These are phyloP conservation scores for Indicator maculatus DNA, from an alignment of 2,113 vertebrate species.

Conservation along the genomic window DNA sequence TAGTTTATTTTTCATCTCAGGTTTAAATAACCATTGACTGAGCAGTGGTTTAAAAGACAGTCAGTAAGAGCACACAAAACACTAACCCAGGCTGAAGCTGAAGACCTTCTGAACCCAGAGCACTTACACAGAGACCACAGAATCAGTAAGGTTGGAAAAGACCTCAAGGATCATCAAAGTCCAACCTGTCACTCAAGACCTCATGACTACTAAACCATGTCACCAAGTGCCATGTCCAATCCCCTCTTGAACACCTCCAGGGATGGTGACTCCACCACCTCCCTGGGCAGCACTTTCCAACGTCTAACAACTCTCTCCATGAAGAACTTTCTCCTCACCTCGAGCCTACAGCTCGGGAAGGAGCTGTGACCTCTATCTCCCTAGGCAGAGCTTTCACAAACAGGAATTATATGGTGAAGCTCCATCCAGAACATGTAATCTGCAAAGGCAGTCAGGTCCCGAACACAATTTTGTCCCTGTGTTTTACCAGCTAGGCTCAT, in stretches of 20 bases:
- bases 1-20: neutral
- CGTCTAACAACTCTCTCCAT: too few species aligned
- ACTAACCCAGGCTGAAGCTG: neutral
- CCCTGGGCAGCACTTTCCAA: too few species aligned
- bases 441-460: neutral
- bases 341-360: neutral
- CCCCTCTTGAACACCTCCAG: too few species aligned
- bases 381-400: fast-evolving
- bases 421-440: neutral
- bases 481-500: neutral
- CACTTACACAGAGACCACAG: neutral
- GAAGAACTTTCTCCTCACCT: too few species aligned
- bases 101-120: neutral
- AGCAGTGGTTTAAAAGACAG: neutral
- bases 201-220: too few species aligned
- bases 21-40: neutral
- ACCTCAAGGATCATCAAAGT: too few species aligned
- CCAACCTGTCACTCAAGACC: too few species aligned
- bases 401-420: fast-evolving
- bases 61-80: fast-evolving
- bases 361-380: neutral
- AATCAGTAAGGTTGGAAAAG: too few species aligned
- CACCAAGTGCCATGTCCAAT: too few species aligned
- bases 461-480: neutral
- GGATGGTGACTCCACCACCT: too few species aligned